Evolutionary conservation across 1,140 invertebrate species (phyloP).

Genomic region (Drosophila parabipectinata): DNA sequence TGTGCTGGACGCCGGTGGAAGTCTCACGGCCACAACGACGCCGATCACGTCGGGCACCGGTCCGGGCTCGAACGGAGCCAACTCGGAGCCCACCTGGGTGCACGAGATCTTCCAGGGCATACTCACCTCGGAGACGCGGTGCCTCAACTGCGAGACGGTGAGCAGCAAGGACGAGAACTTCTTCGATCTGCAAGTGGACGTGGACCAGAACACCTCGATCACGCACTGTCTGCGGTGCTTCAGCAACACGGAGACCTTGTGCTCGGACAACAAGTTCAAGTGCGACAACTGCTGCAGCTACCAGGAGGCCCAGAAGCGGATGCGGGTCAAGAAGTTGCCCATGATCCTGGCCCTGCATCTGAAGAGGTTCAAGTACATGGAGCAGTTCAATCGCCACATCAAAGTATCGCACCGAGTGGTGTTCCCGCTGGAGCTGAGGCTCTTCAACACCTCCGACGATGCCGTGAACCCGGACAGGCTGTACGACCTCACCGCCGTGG

Average conservation of each 20-base stretch:
- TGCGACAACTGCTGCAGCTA: constrained; percentile 99
- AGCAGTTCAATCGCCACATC: constrained; percentile 98
- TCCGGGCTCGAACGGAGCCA: constrained; percentile 77
- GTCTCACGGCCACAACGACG: constrained; percentile 63
- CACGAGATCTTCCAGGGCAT: constrained; percentile 99
- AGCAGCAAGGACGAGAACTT: constrained; percentile 99
- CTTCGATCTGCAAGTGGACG: constrained; percentile 99
- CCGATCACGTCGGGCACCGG: constrained; percentile 37
- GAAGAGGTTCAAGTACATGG: constrained; percentile 99
- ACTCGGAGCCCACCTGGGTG: constrained; percentile 98
- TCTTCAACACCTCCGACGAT: constrained; percentile 99
- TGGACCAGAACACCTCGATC: constrained; percentile 99
- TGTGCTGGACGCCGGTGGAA: constrained; percentile 59
- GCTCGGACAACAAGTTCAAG: constrained; percentile 99
- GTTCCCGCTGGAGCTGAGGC: constrained; percentile 97
- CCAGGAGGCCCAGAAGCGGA: constrained; percentile 98
- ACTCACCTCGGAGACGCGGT: constrained; percentile 98
- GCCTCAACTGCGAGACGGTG: constrained; percentile 99
- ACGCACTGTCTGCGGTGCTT: constrained; percentile 99
- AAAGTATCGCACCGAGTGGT: constrained; percentile 99
- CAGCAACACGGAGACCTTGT: constrained; percentile 99
- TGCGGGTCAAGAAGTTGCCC: constrained; percentile 99
- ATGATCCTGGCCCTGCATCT: constrained; percentile 98
- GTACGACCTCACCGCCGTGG: constrained; percentile 99
- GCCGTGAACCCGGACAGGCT: constrained; percentile 98